Conservation (phyloP, 2,113 vertebrate species). For the Pangasianodon gigas region DNA sequence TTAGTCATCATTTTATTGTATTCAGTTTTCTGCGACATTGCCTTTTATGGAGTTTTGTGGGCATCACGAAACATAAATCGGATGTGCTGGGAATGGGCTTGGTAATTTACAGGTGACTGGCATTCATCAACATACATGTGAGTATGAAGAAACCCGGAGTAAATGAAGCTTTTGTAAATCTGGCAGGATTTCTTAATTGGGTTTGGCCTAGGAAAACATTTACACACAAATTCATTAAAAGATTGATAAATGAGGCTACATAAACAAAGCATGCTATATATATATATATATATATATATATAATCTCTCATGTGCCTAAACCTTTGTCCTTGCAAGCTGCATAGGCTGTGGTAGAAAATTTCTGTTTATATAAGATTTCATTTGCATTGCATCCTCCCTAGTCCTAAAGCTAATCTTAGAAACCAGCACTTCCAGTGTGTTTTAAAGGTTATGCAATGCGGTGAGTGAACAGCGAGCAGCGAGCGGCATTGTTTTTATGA, state of each 20-base stretch:
- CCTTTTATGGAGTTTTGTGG: neutral
- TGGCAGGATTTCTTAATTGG: neutral
- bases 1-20: neutral
- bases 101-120: neutral
- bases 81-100: neutral
- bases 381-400: neutral
- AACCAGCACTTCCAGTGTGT: neutral
- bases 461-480: neutral
- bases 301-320: neutral
- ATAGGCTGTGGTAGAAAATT: neutral
- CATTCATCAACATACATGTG: neutral
- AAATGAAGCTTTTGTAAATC: neutral
- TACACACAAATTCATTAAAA: neutral
- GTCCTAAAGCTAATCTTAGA: neutral
- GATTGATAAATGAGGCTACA: neutral
- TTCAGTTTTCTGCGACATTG: neutral
- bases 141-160: neutral
- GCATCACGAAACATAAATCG: neutral
- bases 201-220: neutral
- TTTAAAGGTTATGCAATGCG: constrained; percentile 32
- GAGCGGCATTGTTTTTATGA: constrained; percentile 28
- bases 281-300: too few species aligned
- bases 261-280: neutral
- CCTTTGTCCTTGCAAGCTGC: neutral
- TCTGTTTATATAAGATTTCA: neutral